Evolutionary conservation across 2,888 invertebrate genomes (phyloP), one percentile per base, ranked within the genome.

Genomic region (Xylocampa areola): DNA sequence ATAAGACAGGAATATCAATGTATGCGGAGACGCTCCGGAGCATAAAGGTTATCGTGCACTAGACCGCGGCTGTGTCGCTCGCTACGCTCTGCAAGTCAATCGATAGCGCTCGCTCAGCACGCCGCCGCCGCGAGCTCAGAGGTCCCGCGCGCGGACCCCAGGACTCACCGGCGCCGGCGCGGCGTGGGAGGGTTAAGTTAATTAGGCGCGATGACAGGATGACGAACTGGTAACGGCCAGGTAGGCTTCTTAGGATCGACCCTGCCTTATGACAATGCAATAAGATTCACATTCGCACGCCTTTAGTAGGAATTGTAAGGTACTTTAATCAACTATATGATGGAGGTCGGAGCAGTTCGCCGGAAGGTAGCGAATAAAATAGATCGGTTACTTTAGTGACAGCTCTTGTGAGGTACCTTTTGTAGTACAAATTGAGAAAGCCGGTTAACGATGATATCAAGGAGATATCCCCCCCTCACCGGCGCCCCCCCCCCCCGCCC

Each of bases 161-260:
- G 23, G 39, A 23, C 13, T 10, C n/a, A 10, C 16, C 1, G 16
- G 10, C 19, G 5, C 14, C 10, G 8, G 44, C 10, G 21, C 8
- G 8, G 33, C 7, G 32, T 17, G 19, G 13, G n/a, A n/a, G 39
- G 30, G 51, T 44, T 52, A 52, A 57, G 39, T 48, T 57, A 52
- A 57, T 57, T 52, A 57, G 25, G 41, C 25, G 44, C 57, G 50
- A 50, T 35, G 53, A 63, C 49, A 50, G 41, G 17, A 41, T 47
- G 52, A 59, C 37, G 23, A 43, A 43, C 62, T 53, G 45, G 44
- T 29, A 35, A 51, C 32, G 40, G 32, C 0, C 16, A 39, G 32
- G 45, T 44, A 11, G 14, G 11, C 13, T 17, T 3, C 25, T 8
- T 14, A n/a, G 13, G 5, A 5, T 1, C 7, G 5, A 13, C 8